A percentile compares a stretch with the other conserved stretches of the same genome.
These are phyloP conservation scores for Petaurus breviceps DNA, from an alignment of 2,113 vertebrate genomes.

Conservation along the genomic window DNA sequence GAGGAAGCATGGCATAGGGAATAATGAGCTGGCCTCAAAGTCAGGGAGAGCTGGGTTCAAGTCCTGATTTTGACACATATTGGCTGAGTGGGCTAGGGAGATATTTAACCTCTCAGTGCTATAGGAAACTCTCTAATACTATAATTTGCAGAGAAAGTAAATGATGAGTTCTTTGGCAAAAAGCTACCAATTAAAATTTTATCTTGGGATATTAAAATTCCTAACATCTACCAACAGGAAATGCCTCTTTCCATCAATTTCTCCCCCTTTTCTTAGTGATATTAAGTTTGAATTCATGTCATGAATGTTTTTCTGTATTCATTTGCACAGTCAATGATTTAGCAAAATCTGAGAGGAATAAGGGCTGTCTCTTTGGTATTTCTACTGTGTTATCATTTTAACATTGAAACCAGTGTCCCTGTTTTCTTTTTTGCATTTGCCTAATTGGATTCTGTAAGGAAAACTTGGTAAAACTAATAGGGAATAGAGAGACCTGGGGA, in stretches of 20 bases:
- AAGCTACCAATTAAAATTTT: neutral
- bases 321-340: neutral
- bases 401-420: neutral
- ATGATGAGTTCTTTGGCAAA: neutral
- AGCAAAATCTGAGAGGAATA: neutral
- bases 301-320: neutral
- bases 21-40: neutral
- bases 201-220: neutral
- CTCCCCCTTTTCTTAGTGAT: neutral
- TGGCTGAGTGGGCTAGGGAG: neutral
- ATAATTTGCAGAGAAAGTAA: neutral
- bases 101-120: neutral
- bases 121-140: neutral
- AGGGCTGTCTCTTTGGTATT: neutral
- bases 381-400: neutral
- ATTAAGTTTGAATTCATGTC: neutral
- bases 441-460: neutral
- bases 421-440: neutral
- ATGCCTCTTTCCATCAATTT: neutral
- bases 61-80: neutral
- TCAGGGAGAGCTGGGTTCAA: neutral
- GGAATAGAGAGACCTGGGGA: neutral
- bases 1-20: neutral
- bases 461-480: neutral
- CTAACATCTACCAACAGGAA: neutral